Evolutionary conservation across 2,113 vertebrate species (phyloP).

Genomic region (Bufo bufo): DNA sequence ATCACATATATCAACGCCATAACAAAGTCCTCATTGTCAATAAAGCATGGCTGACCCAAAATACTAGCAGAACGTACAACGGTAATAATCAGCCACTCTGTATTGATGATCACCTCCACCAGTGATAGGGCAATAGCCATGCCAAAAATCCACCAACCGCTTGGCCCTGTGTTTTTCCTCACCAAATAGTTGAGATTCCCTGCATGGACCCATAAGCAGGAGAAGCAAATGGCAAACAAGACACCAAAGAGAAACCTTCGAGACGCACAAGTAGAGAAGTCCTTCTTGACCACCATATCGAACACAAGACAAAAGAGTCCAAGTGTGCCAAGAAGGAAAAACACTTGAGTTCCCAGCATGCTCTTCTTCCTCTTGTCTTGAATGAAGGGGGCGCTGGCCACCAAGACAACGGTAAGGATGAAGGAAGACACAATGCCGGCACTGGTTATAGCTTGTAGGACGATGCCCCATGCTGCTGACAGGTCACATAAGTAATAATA

Average conservation of each 20-base stretch:
- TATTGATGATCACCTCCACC: constrained; percentile 91
- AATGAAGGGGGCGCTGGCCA: constrained; percentile 88
- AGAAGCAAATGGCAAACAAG: constrained; percentile 88
- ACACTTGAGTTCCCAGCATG: constrained; percentile 76
- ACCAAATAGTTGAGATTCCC: constrained; percentile 82
- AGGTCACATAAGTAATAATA: constrained; percentile 92
- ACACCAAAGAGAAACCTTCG: constrained; percentile 93
- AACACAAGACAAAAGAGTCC: constrained; percentile 93
- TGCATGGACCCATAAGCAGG: constrained; percentile 83
- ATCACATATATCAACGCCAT: constrained; percentile 94
- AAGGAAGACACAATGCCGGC: constrained; percentile 78
- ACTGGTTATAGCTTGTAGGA: constrained; percentile 83
- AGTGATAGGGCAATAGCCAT: constrained; percentile 78
- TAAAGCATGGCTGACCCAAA: constrained; percentile 70
- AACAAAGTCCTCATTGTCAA: constrained; percentile 86
- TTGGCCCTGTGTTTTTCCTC: constrained; percentile 70
- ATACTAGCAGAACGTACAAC: constrained; percentile 66
- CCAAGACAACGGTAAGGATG: constrained; percentile 81
- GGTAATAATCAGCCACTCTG: constrained; percentile 93
- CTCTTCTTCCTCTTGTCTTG: constrained; percentile 75
- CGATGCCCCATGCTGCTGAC: constrained; percentile 81
- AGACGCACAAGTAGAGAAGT: constrained; percentile 87
- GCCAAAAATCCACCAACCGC: constrained; percentile 74
- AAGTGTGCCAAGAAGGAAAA: constrained; percentile 80
- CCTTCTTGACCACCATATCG: constrained; percentile 82